Percentiles rank a stretch among this genome's conserved stretches.
Evolutionary conservation across 2,113 vertebrate genomes (phyloP).

Genomic region (Cryptotis parvus): DNA sequence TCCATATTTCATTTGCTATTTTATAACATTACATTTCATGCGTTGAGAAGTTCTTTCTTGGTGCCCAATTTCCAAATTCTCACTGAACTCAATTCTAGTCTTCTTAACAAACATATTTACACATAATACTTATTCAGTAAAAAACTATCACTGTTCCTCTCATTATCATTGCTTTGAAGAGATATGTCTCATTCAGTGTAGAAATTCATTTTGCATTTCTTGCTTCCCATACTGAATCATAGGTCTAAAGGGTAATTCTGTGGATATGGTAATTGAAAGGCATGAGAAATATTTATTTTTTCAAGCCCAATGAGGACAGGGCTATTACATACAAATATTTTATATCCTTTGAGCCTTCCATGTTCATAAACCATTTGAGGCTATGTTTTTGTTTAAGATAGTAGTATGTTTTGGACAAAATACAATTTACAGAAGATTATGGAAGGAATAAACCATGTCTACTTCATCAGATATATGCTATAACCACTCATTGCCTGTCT

Average conservation of each 20-base stretch:
- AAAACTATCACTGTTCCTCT: too few relatives aligned
- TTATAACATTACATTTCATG: too few relatives aligned
- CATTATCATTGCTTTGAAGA: too few relatives aligned
- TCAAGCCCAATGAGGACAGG: background rate
- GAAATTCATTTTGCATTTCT: background rate
- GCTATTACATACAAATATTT: background rate
- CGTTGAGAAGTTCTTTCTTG: too few relatives aligned
- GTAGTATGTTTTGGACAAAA: slow-evolving; percentile 36
- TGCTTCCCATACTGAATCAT: background rate
- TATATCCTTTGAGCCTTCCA: background rate
- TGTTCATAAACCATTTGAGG: background rate
- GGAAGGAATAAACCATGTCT: background rate
- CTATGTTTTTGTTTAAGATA: slow-evolving; percentile 13
- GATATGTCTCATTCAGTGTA: too few relatives aligned
- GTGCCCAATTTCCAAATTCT: too few relatives aligned
- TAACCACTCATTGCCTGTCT: background rate
- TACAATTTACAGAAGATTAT: slow-evolving; percentile 23
- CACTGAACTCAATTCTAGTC: too few relatives aligned
- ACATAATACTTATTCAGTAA: too few relatives aligned
- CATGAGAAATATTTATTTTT: background rate
- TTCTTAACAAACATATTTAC: too few relatives aligned
- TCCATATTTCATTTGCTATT: too few relatives aligned
- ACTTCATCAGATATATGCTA: background rate
- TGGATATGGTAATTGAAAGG: background rate
- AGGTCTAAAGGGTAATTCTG: background rate